Conservation (phyloP, 2,888 invertebrate species). For the Cylindroiulus punctatus region DNA sequence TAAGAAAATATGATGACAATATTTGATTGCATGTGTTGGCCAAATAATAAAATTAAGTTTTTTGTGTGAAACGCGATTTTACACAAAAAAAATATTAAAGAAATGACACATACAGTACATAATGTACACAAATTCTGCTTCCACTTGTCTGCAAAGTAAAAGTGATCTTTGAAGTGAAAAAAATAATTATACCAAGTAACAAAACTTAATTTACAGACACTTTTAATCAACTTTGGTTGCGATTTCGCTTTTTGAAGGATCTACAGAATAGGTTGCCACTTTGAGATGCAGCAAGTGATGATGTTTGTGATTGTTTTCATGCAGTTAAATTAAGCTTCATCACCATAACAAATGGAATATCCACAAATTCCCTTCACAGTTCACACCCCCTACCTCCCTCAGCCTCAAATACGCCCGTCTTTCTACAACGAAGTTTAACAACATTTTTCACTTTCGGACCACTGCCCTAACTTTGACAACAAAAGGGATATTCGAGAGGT, state of each 20-base stretch:
- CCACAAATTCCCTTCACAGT: conserved; percentile 29
- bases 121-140: too few species aligned
- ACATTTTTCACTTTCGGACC: background rate
- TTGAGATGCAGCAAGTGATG: conserved; percentile 34
- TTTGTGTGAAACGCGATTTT: too few species aligned
- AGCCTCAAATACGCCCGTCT: conserved; percentile 5
- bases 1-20: too few species aligned
- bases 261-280: conserved; percentile 6
- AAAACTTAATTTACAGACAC: conserved; percentile 6
- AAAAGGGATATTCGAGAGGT: conserved; percentile 5
- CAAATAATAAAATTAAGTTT: too few species aligned
- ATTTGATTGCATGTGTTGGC: too few species aligned
- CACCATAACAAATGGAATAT: conserved; percentile 38
- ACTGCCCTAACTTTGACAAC: conserved; percentile 27
- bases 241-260: conserved; percentile 3
- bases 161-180: too few species aligned
- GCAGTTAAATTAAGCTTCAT: conserved; percentile 37
- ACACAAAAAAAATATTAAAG: too few species aligned
- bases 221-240: conserved; percentile 15
- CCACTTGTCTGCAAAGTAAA: too few species aligned
- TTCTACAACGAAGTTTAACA: conserved; percentile 8
- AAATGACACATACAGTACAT: too few species aligned
- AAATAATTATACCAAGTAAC: background rate
- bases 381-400: conserved; percentile 38
- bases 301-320: conserved; percentile 38